These are phyloP conservation scores for Botia kubotai DNA, from an alignment of 2,797 vertebrate species.

Conservation along the genomic window DNA sequence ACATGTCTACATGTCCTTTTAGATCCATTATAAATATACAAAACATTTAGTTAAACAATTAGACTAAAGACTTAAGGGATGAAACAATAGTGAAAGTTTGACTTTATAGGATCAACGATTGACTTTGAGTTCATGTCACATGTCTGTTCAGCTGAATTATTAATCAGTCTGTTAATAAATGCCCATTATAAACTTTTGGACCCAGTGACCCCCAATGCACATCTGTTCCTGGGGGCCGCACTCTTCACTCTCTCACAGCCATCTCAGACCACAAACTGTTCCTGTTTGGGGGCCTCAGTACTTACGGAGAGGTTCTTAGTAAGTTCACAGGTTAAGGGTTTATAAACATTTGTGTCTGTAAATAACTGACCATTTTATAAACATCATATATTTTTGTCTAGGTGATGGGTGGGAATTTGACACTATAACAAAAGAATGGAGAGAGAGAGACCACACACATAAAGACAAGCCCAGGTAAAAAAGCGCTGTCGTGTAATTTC, in stretches of 20 bases:
- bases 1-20: not conserved
- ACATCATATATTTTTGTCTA: constrained; percentile 59
- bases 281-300: constrained; percentile 89
- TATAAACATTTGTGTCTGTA: not conserved
- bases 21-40: not conserved
- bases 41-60: not conserved
- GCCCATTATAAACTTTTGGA: not conserved
- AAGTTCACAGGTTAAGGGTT: constrained; percentile 68
- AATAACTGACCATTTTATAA: not conserved
- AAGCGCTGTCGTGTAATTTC: not conserved
- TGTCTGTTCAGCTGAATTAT: not conserved
- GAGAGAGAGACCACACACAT: constrained; percentile 80
- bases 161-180: not conserved
- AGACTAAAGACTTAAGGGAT: too few species aligned
- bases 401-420: constrained; percentile 92
- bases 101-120: too few species aligned
- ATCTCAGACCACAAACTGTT: constrained; percentile 85
- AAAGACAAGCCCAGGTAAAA: constrained; percentile 88
- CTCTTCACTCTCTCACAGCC: constrained; percentile 90
- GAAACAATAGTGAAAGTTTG: too few species aligned
- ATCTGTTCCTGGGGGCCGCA: constrained; percentile 82
- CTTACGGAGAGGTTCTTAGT: constrained; percentile 87
- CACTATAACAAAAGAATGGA: constrained; percentile 83
- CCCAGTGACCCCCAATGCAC: constrained; percentile 61
- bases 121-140: too few species aligned